These are phyloP conservation scores for Minunthozetes semirufus DNA, from an alignment of 2,888 invertebrate genomes.

Conservation along the genomic window DNA sequence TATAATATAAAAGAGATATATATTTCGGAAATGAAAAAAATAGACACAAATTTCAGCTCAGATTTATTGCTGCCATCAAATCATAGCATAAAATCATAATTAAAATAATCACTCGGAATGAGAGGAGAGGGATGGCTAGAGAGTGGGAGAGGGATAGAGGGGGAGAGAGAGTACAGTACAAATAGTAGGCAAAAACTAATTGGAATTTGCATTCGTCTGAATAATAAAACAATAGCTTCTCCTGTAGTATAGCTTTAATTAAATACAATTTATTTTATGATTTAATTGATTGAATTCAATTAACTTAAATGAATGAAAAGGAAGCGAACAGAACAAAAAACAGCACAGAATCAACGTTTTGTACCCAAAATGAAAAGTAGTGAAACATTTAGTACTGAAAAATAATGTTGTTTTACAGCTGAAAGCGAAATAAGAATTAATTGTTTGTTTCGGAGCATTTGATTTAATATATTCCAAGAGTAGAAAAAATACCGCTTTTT, in stretches of 20 bases:
- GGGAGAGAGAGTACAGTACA: neutral
- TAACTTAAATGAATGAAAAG: neutral
- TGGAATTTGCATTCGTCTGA: neutral
- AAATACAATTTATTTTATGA: neutral
- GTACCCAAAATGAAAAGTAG: no score
- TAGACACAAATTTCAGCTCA: no score
- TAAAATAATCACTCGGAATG: neutral
- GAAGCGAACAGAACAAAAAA: no score
- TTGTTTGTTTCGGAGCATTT: neutral
- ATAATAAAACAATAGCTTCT: no score
- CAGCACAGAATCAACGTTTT: no score
- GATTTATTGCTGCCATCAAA: neutral
- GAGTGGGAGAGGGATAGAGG: no score
- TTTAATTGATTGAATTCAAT: constrained; percentile 1
- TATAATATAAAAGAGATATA: no score
- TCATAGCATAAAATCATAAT: neutral
- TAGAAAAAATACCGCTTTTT: neutral
- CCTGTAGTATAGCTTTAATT: neutral
- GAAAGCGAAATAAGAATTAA: neutral
- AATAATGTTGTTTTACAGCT: neutral
- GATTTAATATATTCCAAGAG: neutral
- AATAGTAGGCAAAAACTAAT: neutral
- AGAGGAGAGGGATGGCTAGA: no score
- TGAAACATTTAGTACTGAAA: no score
- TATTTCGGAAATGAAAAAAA: no score